Evolutionary conservation across 1,140 invertebrate genomes (phyloP).

Genomic region (Temnothorax curvispinosus): DNA sequence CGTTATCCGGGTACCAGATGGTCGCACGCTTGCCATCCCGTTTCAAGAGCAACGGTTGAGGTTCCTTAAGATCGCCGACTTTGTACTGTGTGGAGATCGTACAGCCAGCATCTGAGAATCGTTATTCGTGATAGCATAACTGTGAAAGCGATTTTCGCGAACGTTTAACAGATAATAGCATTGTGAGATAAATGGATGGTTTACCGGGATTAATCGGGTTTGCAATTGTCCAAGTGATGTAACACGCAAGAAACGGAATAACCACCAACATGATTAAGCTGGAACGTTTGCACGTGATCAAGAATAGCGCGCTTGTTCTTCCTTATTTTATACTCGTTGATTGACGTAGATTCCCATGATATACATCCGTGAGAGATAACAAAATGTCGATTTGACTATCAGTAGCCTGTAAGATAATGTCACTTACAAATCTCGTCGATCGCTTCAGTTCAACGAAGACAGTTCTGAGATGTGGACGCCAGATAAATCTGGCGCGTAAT

Average conservation of each 20-base stretch:
- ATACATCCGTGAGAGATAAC: neutral
- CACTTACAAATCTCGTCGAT: neutral
- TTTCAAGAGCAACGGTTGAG: slow-evolving; percentile 75
- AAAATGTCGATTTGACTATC: slow-evolving; percentile 26
- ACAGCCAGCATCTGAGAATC: slow-evolving; percentile 62
- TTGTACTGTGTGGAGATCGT: slow-evolving; percentile 65
- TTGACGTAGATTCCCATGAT: neutral
- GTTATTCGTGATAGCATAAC: neutral
- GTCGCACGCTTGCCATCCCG: neutral
- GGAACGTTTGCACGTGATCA: neutral
- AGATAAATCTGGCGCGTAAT: slow-evolving; percentile 12
- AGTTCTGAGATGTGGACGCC: neutral
- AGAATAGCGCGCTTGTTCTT: neutral
- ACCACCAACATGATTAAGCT: neutral
- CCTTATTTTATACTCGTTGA: slow-evolving; percentile 43
- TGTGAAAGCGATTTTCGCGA: neutral
- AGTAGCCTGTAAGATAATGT: neutral
- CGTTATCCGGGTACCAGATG: slow-evolving; percentile 69
- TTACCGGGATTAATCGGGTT: neutral
- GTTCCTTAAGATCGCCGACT: slow-evolving; percentile 72
- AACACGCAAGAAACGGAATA: neutral
- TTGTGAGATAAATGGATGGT: neutral
- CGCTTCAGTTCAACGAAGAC: no score
- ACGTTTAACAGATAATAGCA: neutral
- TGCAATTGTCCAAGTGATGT: neutral